phyloP scores from a whole-genome alignment of 1,140 invertebrate genomes.

The Drosophila triauraria region DNA sequence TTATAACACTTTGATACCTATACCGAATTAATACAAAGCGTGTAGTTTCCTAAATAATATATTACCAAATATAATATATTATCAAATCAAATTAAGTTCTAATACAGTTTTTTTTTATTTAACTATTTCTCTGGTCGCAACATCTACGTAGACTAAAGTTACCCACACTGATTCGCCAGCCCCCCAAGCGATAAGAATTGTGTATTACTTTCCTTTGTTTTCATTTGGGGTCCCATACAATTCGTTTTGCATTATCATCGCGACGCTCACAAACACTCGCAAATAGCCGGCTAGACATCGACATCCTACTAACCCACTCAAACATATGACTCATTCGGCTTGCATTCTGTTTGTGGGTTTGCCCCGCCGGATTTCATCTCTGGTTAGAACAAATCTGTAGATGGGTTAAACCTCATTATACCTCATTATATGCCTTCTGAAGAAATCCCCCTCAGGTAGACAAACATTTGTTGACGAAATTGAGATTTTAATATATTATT shows the following conservation, averaged over 20 bases:
- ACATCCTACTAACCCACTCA: background rate
- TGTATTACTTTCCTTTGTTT: conserved; percentile 22
- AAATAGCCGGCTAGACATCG: conserved; percentile 1
- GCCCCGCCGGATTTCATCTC: conserved; percentile 4
- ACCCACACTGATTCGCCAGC: background rate
- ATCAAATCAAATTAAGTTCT: no score
- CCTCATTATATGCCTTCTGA: background rate
- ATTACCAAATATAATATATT: no score
- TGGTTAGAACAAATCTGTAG: background rate
- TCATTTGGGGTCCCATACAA: conserved; percentile 1
- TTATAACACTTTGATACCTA: no score
- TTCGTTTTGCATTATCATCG: conserved; percentile 14
- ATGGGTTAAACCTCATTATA: background rate
- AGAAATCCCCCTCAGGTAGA: background rate
- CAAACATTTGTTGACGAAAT: background rate
- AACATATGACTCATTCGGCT: conserved; percentile 14
- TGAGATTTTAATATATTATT: background rate
- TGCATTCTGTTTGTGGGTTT: conserved; percentile 3
- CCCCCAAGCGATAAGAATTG: conserved; percentile 9
- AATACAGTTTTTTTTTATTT: no score
- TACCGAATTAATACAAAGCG: no score
- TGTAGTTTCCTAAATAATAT: no score
- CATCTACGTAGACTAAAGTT: no score
- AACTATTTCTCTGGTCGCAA: no score
- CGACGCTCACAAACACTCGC: background rate